phyloP scores from a whole-genome alignment of 2,797 vertebrate species.

The Halcyon badia region DNA sequence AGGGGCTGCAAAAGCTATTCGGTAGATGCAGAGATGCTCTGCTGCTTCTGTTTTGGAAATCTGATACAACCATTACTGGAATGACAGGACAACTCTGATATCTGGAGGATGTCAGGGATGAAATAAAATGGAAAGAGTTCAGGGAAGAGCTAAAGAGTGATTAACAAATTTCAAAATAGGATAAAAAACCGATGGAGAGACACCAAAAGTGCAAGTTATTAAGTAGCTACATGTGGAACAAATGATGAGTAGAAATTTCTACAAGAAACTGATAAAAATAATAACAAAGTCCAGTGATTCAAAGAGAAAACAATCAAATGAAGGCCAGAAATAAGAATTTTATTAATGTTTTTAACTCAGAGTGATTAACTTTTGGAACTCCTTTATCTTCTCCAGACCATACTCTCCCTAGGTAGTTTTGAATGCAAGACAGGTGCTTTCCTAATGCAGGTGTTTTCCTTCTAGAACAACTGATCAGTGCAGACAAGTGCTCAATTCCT shows the following conservation, averaged over 20 bases:
- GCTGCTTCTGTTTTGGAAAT: background rate
- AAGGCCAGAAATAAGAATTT: background rate
- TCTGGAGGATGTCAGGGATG: background rate
- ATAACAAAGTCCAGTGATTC: background rate
- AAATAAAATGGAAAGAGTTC: background rate
- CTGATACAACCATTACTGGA: background rate
- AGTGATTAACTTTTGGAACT: background rate
- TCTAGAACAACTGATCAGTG: background rate
- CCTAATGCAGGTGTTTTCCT: background rate
- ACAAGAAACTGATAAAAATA: background rate
- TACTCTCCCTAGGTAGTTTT: background rate
- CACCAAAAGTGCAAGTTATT: background rate
- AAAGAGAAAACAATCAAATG: background rate
- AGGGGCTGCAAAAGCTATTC: background rate
- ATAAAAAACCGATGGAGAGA: background rate
- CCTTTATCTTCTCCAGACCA: background rate
- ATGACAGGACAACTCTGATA: too few relatives aligned
- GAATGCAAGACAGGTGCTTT: background rate
- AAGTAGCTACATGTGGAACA: background rate
- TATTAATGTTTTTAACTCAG: background rate
- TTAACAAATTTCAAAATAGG: background rate
- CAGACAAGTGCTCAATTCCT: fast-evolving
- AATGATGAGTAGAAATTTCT: background rate
- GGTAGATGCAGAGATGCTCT: background rate
- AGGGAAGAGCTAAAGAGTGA: background rate